These are phyloP conservation scores for Periophthalmodon schlosseri DNA, from an alignment of 2,113 vertebrate genomes.

Conservation along the genomic window DNA sequence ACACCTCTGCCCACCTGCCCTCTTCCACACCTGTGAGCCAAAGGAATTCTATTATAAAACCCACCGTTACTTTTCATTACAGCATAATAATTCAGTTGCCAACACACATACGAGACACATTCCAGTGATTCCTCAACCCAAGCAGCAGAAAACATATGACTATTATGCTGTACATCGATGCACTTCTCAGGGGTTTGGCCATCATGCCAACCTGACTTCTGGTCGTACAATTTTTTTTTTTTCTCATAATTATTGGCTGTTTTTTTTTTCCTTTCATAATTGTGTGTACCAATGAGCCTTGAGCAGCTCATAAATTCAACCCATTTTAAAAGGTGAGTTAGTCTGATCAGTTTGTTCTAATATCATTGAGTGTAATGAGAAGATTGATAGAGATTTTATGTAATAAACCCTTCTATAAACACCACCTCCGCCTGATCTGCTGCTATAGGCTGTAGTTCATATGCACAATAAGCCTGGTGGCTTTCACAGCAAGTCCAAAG, in stretches of 20 bases:
- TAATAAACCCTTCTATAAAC: neutral
- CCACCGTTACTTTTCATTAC: neutral
- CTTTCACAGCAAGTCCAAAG: conserved; percentile 15
- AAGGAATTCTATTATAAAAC: conserved; percentile 2
- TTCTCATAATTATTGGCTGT: too few relatives aligned
- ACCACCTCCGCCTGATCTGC: neutral
- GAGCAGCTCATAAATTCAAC: neutral
- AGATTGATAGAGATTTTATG: conserved; percentile 5
- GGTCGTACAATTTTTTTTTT: neutral
- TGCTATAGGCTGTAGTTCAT: conserved; percentile 11
- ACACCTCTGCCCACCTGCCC: neutral
- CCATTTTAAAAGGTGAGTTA: neutral
- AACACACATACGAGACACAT: neutral
- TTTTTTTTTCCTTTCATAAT: neutral
- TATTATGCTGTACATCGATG: neutral
- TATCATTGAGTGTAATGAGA: neutral
- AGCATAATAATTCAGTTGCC: neutral
- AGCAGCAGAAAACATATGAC: neutral
- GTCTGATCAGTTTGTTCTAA: neutral
- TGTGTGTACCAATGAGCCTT: neutral
- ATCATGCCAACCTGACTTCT: neutral
- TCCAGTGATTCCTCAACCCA: too few relatives aligned
- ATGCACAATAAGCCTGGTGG: conserved; percentile 18
- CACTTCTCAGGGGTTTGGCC: neutral
- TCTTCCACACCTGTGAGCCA: neutral